Base-by-base conservation (phyloP, 2,797 vertebrate species). In the Dicrostonyx torquatus region DNA sequence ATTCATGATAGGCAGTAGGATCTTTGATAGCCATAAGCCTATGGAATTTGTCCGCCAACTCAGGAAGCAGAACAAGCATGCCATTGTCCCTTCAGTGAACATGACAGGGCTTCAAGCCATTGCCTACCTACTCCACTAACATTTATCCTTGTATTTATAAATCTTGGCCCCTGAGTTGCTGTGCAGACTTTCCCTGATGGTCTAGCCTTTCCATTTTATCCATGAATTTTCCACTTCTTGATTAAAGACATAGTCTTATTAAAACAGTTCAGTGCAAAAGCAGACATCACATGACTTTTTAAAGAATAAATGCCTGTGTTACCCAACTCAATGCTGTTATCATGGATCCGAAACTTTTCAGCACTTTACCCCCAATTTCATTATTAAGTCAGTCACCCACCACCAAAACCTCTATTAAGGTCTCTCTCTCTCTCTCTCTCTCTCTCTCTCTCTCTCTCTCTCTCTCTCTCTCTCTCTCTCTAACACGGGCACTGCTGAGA, bases 341-440 rank as follows among this genome's bases (percentile, higher is more conserved):
- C 84, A 84, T 87, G 83, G 76, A 90, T 83, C 60, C 14, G 68
- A 13, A 87, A 83, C 70, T 89, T 84, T 77, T 93, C 94, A 73
- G 73, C 75, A 34, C 45, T n/a, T 96, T 66, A 29, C 40, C 31
- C 64, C 20, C 48, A 83, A 77, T 90, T 91, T 96, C 58, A 50
- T 7, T 87, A 60, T 90, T 45, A 48, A 45, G 24, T 78, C n/a
- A 73, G 66, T 50, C 37, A 87, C 48, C 31, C 37, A 53, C 29
- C 10, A 34, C 34, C n/a, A 70, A 70, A 17, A 11, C 84, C 68
- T 87, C 66, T 72, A n/a, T 48, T 34, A 64, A 84, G 20, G 18
- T 53, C 11, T 40, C 73, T 34, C 31, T 29, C 18, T 17, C 58
- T 66, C 43, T 11, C 40, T 76, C 53, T 50, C 9, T 58, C 75